Evolutionary conservation across 2,888 invertebrate species (phyloP).

Genomic region (Hololepta plana): DNA sequence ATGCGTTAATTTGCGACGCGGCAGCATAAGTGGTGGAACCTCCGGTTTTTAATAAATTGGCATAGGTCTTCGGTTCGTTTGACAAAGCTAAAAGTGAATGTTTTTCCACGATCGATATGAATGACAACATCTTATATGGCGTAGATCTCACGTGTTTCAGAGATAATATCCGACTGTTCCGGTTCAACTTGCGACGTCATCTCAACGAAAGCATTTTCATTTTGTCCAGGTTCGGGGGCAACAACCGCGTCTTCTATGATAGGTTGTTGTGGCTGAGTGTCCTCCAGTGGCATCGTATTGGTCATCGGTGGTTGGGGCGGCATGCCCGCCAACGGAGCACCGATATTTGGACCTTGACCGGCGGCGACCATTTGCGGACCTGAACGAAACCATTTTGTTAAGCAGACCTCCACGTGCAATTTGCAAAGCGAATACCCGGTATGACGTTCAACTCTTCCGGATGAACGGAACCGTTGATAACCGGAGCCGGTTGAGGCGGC

Average conservation of each 20-base stretch:
- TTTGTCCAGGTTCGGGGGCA: too few relatives aligned
- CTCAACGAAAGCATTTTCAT: slow-evolving; percentile 13
- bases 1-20: slow-evolving; percentile 10
- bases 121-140: too few relatives aligned
- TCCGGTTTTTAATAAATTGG: slow-evolving; percentile 60
- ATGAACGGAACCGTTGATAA: slow-evolving; percentile 26
- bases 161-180: slow-evolving; percentile 7
- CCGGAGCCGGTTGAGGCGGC: slow-evolving; percentile 18
- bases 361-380: slow-evolving; percentile 15
- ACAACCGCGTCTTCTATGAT: slow-evolving; percentile 15
- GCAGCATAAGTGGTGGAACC: slow-evolving; percentile 14
- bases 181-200: slow-evolving; percentile 7
- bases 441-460: slow-evolving; percentile 24
- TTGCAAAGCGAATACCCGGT: too few relatives aligned
- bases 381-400: slow-evolving; percentile 9
- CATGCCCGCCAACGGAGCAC: slow-evolving; percentile 13
- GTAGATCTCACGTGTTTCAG: slow-evolving; percentile 9
- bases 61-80: slow-evolving; percentile 72
- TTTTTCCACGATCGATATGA: background rate
- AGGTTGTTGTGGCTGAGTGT: slow-evolving; percentile 11
- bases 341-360: slow-evolving; percentile 14
- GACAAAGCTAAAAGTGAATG: slow-evolving; percentile 17
- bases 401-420: too few relatives aligned
- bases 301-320: slow-evolving; percentile 14
- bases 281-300: slow-evolving; percentile 14